Evolutionary conservation across 2,113 vertebrate species (phyloP).

Genomic region (Rafetus swinhoei): DNA sequence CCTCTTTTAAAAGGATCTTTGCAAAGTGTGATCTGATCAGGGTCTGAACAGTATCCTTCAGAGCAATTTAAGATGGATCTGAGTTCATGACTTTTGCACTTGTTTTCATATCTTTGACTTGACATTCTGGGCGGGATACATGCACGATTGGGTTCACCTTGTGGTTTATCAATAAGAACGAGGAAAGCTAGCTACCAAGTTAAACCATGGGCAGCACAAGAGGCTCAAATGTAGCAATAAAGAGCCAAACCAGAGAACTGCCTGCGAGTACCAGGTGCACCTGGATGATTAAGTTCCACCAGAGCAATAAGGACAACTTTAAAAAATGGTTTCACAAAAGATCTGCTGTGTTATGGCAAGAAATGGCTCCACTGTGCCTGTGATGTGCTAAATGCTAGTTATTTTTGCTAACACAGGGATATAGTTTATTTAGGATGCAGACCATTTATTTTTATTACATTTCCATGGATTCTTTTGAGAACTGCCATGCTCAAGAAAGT

Average conservation of each 20-base stretch:
- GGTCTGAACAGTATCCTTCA: neutral
- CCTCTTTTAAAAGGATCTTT: neutral
- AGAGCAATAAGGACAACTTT: neutral
- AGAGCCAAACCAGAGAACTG: neutral
- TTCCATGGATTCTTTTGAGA: slow-evolving; percentile 47
- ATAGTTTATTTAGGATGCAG: slow-evolving; percentile 63
- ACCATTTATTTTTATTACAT: slow-evolving; percentile 45
- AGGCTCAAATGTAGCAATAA: neutral
- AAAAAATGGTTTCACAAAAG: neutral
- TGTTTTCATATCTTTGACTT: neutral
- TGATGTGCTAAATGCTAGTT: neutral
- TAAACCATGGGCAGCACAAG: neutral
- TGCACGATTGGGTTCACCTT: neutral
- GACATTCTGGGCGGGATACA: neutral
- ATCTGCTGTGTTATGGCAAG: neutral
- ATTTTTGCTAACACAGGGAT: neutral
- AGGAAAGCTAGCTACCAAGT: neutral
- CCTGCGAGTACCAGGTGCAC: neutral
- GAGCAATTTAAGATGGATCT: slow-evolving; percentile 2
- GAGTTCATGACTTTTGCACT: neutral
- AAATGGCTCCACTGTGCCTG: neutral
- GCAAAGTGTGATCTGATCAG: neutral
- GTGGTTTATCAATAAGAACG: accelerated
- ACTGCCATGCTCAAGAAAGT: slow-evolving; percentile 46
- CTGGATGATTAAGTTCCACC: neutral